These are phyloP conservation scores for Amblyopsis rosae DNA, from an alignment of 2,113 vertebrate species.

Conservation along the genomic window DNA sequence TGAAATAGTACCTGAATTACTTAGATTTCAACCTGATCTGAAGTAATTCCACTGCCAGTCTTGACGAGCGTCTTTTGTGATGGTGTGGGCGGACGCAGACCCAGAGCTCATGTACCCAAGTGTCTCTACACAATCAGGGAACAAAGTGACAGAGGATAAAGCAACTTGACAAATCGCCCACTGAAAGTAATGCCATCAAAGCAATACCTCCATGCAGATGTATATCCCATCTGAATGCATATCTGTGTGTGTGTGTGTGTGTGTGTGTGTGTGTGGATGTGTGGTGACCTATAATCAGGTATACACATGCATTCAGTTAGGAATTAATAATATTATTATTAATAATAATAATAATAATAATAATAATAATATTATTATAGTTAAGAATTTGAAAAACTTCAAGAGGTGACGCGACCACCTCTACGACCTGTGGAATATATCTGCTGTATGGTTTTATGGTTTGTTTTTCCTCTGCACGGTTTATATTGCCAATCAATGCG, in stretches of 20 bases:
- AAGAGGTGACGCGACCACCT: slow-evolving; percentile 10
- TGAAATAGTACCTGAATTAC: slow-evolving; percentile 7
- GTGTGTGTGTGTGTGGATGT: not conserved
- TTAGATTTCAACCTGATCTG: slow-evolving; percentile 18
- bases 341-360: no score
- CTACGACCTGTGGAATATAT: no score
- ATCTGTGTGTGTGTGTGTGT: not conserved
- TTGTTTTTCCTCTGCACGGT: no score
- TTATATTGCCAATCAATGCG: no score
- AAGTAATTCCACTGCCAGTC: slow-evolving; percentile 14
- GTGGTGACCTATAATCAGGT: not conserved
- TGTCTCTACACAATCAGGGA: slow-evolving; percentile 20
- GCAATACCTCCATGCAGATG: slow-evolving; percentile 16
- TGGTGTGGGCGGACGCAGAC: not conserved
- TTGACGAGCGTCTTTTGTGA: slow-evolving; percentile 14
- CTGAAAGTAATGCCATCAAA: slow-evolving; percentile 33
- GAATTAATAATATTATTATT: not conserved
- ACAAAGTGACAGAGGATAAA: slow-evolving; percentile 22
- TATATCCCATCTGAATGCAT: slow-evolving; percentile 8
- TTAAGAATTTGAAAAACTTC: slow-evolving; percentile 9
- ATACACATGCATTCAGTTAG: not conserved
- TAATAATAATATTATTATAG: no score
- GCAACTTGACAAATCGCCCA: slow-evolving; percentile 21
- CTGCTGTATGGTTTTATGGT: no score
- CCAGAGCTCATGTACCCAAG: slow-evolving; percentile 20